These are phyloP conservation scores for Notothenia coriiceps DNA, from an alignment of 2,113 vertebrate species.

Conservation along the genomic window DNA sequence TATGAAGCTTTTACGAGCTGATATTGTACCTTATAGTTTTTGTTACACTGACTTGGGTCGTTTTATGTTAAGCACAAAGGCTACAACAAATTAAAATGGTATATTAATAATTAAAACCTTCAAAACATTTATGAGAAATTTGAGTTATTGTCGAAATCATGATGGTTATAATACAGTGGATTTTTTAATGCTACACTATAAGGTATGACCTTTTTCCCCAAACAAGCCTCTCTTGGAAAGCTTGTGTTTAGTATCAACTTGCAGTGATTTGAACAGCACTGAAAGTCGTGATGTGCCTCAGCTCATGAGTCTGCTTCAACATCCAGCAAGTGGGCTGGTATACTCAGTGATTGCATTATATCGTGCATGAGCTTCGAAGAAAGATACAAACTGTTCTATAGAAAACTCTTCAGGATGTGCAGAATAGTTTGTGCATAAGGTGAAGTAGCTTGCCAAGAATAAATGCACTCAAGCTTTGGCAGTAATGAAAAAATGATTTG, in stretches of 20 bases:
- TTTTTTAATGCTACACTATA: not conserved
- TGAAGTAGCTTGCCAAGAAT: not conserved
- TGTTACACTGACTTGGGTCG: not conserved
- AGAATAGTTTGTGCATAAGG: conserved; percentile 5
- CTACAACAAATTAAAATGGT: not conserved
- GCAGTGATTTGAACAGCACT: not conserved
- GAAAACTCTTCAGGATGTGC: not conserved
- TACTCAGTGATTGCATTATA: not conserved
- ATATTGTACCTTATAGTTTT: conserved; percentile 13
- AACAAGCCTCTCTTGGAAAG: not conserved
- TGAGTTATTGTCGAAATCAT: not conserved
- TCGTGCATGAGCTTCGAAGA: not conserved
- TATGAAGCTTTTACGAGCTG: conserved; percentile 31
- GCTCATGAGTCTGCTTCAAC: conserved; percentile 4
- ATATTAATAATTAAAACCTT: not conserved
- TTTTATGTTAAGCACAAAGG: not conserved
- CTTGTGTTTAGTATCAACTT: not conserved
- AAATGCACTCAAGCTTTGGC: conserved; percentile 5
- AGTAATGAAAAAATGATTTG: not conserved
- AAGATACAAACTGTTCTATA: conserved; percentile 1
- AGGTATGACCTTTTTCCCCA: conserved; percentile 10
- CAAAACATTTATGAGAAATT: not conserved
- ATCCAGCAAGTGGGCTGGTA: not conserved
- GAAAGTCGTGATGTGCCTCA: not conserved
- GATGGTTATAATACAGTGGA: not conserved